Percentiles rank a stretch among this genome's conserved stretches.
These are phyloP conservation scores for Trichonephila inaurata DNA, from an alignment of 1,140 invertebrate species.

Conservation along the genomic window DNA sequence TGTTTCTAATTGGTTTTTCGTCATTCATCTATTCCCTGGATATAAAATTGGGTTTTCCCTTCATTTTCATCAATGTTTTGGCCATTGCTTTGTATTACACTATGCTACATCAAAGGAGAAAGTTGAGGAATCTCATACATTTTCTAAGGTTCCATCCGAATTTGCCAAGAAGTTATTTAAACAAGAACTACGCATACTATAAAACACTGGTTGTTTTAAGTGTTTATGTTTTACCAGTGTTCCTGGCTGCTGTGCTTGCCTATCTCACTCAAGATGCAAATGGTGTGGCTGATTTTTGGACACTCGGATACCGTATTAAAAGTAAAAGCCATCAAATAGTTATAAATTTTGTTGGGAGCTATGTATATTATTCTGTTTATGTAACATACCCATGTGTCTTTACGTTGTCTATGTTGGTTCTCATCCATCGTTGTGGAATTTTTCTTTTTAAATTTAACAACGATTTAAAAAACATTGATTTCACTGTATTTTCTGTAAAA, in stretches of 20 bases:
- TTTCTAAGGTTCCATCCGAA: not conserved
- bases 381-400: no score
- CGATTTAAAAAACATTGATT: no score
- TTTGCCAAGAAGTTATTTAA: not conserved
- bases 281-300: not conserved
- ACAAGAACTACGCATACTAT: not conserved
- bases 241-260: not conserved
- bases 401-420: no score
- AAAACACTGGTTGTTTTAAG: not conserved
- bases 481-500: no score
- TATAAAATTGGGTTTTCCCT: not conserved
- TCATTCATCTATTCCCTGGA: not conserved
- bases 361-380: not conserved
- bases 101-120: not conserved
- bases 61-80: not conserved
- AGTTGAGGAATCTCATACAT: not conserved
- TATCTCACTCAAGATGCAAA: not conserved
- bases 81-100: not conserved
- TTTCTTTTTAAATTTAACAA: no score
- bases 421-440: no score
- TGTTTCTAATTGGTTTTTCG: not conserved
- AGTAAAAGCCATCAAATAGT: not conserved
- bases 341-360: not conserved
- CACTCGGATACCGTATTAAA: not conserved
- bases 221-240: not conserved